Base-by-base conservation (phyloP, 2,113 vertebrate species). In the Jacana jacana region DNA sequence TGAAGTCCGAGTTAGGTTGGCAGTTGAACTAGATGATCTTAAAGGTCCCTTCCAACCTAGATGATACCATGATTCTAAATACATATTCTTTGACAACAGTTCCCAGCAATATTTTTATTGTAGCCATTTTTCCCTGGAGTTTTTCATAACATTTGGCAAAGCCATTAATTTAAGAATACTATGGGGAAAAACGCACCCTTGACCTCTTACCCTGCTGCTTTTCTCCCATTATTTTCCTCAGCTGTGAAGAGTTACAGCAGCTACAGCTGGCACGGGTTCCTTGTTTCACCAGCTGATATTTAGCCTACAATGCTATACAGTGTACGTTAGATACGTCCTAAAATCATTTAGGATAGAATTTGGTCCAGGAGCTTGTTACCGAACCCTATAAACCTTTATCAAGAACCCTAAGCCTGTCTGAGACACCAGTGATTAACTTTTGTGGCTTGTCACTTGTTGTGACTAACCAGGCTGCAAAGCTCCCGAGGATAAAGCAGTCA, bases 151-250 rank as follows among this genome's bases (percentile, higher is more conserved):
- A 40, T 19, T 15, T 82, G 20, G 33, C 39, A 64, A 31, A 85
- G 22, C 24, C 8, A 12, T 73, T 33, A 73, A n/a, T 39, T 65
- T 66, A 61, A 57, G 27, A 61, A 58, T 15, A 39, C 6, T 58
- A 10, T 0, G 0, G 16, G 28, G 4, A 40, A 52, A 60, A 64
- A 58, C 0, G 2, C 25, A 35, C 17, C 25, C 19, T 28, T 54
- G 42, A 25, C 30, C 69, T 76, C 28, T 51, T 35, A 10, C 13
- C 22, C 31, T 52, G 9, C 2, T 5, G 28, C 13, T 52, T 44
- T 81, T 54, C 24, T 39, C 28, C 20, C 10, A 7, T 16, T 37
- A 33, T 40, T 44, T 55, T 58, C 11, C 57, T 48, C 35, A 48
- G 15, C 23, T 69, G n/a, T 33, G 23, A 30, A n/a, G 28, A 75